Evolutionary conservation across 2,888 invertebrate species (phyloP).

Genomic region (Drosophila yooni): DNA sequence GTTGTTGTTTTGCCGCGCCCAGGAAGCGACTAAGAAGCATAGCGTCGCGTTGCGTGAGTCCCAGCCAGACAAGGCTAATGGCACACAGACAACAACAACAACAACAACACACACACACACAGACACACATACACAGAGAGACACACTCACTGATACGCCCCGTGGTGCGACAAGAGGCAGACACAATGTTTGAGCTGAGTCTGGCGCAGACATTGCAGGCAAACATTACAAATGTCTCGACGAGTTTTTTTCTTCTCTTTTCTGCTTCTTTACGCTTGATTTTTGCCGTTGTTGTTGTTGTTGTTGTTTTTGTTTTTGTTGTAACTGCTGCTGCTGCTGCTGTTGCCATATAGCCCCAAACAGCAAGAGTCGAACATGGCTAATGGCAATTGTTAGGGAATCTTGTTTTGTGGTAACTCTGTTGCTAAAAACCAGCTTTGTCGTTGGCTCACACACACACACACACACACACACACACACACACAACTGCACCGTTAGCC

Average conservation of each 20-base stretch:
- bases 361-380: slow-evolving; percentile 54
- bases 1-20: slow-evolving; percentile 45
- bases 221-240: slow-evolving; percentile 57
- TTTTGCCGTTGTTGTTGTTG: slow-evolving; percentile 30
- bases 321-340: slow-evolving; percentile 36
- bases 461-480: too few species aligned
- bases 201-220: slow-evolving; percentile 48
- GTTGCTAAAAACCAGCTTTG: slow-evolving; percentile 33
- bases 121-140: neutral
- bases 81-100: slow-evolving; percentile 15
- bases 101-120: too few species aligned
- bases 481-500: slow-evolving; percentile 44
- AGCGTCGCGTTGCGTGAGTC: slow-evolving; percentile 15
- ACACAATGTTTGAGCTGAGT: slow-evolving; percentile 47
- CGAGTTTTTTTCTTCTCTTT: slow-evolving; percentile 36
- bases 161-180: slow-evolving; percentile 55
- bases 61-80: slow-evolving; percentile 50
- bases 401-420: slow-evolving; percentile 60
- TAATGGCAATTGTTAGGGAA: slow-evolving; percentile 71
- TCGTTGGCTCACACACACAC: slow-evolving; percentile 23
- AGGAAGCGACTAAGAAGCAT: slow-evolving; percentile 22
- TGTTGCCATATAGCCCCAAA: slow-evolving; percentile 51
- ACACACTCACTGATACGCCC: slow-evolving; percentile 56
- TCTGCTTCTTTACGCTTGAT: slow-evolving; percentile 32
- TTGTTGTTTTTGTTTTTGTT: slow-evolving; percentile 14